Evolutionary conservation across 2,797 vertebrate species (phyloP), one percentile per base, ranked within the genome.

Genomic region (Rhodeus uyekii): DNA sequence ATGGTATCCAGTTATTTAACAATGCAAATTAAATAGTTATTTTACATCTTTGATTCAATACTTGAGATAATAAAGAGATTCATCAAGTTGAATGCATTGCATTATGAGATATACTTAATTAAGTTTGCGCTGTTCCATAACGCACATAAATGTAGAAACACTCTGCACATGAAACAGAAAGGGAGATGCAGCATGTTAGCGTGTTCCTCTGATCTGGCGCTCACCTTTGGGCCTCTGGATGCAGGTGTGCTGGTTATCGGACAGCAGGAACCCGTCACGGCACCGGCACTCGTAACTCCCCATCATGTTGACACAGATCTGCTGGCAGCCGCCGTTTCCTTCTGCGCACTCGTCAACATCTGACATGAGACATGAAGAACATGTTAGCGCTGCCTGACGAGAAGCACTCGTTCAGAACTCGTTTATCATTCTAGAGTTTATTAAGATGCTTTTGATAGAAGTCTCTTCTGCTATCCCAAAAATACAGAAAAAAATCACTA

Each of bases 231-330:
- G 97, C 69, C 97, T 94, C 91, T 99, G 97, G 93, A 99, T 99
- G 83, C 98, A 99, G 89, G 98, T 99, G 84, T 99, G 98, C 92
- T 99, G 98, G 95, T 99, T 99, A 94, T 99, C 97, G 1, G 97
- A 99, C 89, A 99, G 95, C 90, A 99, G 98, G 94, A 98, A 99
- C 69, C 98, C 98, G 58, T 99, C 98, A 60, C 97, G 88, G 91
- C 98, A 99, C 87, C 96, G 97, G 88, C 98, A 99, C 89, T 99
- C 98, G 0, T 99, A 99, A 93, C 98, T 99, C 87, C 98, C 98
- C 98, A 99, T 99, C 97, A 98, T 98, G 93, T 99, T 99, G 93
- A 99, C 94, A 19, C 98, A 99, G 87, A 96, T 97, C 95, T 99
- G 98, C 84, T 99, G 98, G 90, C 98, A 98, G 82, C 98, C 98